phyloP scores from a whole-genome alignment of 2,797 vertebrate species.

The Sebastes melanostomus region DNA sequence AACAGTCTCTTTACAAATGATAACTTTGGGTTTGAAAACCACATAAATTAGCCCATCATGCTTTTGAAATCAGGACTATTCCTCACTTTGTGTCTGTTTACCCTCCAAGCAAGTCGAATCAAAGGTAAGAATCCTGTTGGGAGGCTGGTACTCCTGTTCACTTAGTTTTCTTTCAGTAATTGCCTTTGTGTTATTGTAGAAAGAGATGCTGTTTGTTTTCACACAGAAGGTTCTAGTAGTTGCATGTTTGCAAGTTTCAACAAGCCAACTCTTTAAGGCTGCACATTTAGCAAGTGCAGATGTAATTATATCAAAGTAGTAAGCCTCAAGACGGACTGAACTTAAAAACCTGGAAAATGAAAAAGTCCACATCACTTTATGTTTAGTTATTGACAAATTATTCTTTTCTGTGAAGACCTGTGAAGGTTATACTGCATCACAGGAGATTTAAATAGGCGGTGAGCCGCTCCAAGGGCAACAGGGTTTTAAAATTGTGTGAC shows the following conservation, averaged over 20 bases:
- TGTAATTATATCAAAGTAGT: neutral
- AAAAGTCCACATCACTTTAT: neutral
- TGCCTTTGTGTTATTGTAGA: constrained; percentile 14
- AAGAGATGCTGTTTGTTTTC: neutral
- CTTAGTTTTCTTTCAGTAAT: neutral
- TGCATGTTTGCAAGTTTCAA: neutral
- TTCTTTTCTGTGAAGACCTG: neutral
- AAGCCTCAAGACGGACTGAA: neutral
- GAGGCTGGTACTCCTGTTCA: constrained; percentile 3
- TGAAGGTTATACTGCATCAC: neutral
- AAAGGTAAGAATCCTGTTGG: constrained; percentile 86
- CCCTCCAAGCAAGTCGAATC: constrained; percentile 86
- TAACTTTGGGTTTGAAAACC: constrained; percentile 48
- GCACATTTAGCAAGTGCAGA: neutral
- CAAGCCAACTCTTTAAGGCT: neutral
- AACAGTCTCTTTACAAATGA: constrained; percentile 66
- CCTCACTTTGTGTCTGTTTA: constrained; percentile 87
- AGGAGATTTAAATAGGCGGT: neutral
- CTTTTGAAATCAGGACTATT: constrained; percentile 87
- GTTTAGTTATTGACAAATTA: neutral
- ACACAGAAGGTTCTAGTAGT: neutral
- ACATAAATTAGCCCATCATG: constrained; percentile 83
- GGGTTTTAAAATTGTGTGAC: neutral
- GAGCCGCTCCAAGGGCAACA: constrained; percentile 29
- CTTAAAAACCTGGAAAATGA: neutral